Percentiles rank a stretch among this genome's conserved stretches.
Conservation (phyloP, 2,888 invertebrate genomes). For the Ormyrus rosae region DNA sequence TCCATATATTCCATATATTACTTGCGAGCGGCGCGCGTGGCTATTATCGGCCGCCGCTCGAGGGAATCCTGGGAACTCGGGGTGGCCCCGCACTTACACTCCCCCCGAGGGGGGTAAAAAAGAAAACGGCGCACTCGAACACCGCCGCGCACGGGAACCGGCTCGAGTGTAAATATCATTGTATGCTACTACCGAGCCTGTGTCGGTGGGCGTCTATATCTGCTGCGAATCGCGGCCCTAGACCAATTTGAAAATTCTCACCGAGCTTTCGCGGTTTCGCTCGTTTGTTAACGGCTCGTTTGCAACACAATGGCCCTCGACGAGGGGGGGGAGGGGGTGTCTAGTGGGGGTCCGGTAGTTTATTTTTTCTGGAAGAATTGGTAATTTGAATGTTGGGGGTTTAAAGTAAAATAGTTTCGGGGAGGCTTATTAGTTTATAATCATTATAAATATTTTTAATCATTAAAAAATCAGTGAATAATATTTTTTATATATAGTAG, state of each 20-base stretch:
- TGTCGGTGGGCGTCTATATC: background rate
- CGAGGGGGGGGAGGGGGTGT: no score
- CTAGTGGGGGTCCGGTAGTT: no score
- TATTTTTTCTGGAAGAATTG: no score
- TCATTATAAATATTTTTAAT: no score
- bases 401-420: no score
- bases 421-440: no score
- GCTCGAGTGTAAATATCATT: conserved; percentile 48
- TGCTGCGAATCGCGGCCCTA: background rate
- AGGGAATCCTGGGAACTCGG: conserved; percentile 41
- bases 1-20: no score
- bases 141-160: no score
- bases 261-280: conserved; percentile 22
- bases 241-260: conserved; percentile 31
- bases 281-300: conserved; percentile 26
- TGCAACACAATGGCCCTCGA: background rate
- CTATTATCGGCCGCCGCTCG: background rate
- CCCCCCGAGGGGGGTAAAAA: background rate
- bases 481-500: no score
- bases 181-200: background rate
- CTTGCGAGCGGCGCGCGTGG: background rate
- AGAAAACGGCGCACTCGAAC: conserved; percentile 11
- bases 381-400: no score
- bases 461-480: no score
- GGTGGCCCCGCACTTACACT: background rate